Percentiles rank a stretch among this genome's conserved stretches.
Evolutionary conservation across 1,140 invertebrate species (phyloP).

Genomic region (Planococcus citri): DNA sequence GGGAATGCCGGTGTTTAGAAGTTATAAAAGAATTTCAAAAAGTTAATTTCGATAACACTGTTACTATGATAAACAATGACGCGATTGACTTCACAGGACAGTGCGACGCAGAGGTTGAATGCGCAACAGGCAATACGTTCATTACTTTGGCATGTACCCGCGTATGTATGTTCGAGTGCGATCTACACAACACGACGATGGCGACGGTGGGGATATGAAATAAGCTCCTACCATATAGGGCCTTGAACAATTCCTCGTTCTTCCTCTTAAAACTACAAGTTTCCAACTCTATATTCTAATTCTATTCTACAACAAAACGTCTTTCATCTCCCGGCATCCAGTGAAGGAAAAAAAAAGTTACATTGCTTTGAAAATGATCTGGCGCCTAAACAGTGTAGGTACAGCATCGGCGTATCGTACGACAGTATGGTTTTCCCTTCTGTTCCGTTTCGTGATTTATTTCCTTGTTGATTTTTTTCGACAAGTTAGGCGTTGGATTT

Average conservation of each 20-base stretch:
- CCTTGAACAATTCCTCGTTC: slow-evolving; percentile 10
- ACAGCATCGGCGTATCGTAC: neutral
- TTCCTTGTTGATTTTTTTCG: neutral
- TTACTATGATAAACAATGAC: neutral
- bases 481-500: neutral
- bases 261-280: neutral
- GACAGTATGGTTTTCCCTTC: neutral
- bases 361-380: neutral
- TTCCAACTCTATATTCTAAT: neutral
- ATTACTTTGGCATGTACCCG: slow-evolving; percentile 16
- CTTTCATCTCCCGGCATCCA: neutral
- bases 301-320: slow-evolving; percentile 2
- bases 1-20: neutral
- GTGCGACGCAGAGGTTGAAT: slow-evolving; percentile 11
- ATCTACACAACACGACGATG: neutral
- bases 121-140: slow-evolving; percentile 13
- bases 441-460: neutral
- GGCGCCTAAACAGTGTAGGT: no score
- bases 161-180: neutral
- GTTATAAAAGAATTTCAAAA: neutral
- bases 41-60: slow-evolving; percentile 12
- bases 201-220: neutral
- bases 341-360: neutral
- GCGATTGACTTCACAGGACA: slow-evolving; percentile 4
- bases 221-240: slow-evolving; percentile 16